Base-by-base conservation (phyloP, 2,797 vertebrate species). In the Tinamus major region DNA sequence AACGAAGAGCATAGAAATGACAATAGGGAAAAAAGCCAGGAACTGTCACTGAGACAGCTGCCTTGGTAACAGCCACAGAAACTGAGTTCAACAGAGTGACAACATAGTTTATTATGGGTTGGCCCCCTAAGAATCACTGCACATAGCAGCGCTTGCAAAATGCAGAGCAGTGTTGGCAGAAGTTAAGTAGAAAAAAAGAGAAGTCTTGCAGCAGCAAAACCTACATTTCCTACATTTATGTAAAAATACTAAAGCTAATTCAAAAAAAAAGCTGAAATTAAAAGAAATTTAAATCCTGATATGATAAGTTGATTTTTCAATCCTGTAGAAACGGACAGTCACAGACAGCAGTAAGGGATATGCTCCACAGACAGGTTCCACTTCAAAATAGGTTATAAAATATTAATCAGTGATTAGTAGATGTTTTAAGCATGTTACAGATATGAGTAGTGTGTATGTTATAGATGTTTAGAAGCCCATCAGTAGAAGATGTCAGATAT, bases 401-500 rank as follows among this genome's bases (percentile, higher is more conserved):
- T 89, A 92, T 95, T 95, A 86, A 96, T 92, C 91, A 68, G 91
- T 79, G 94, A 95, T 96, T 95, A 96, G 89, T 84, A 90, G 74
- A 84, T 89, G 79, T 93, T 96, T 94, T 95, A 95, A 96, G 85
- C 82, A 82, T 91, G 93, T 92, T 95, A 95, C 85, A 95, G 95
- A 95, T 95, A 96, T 96, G 94, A 96, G 90, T 96, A 90, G 95
- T 96, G 95, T 90, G 86, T 89, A 94, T 94, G 87, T 83, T 95
- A 96, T 94, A 86, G 94, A 87, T 41, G 5, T 86, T 96, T 94
- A 94, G 96, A 95, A 96, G 79, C 51, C 26, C 94, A 96, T 96
- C 92, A 88, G 92, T 93, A 96, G 93, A 94, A 81, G 77, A 92
- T 93, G 95, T 95, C 93, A 95, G 93, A 79, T 89, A 88, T 46